Base-by-base conservation (phyloP, 2,113 vertebrate species). In the Vireo altiloquus region DNA sequence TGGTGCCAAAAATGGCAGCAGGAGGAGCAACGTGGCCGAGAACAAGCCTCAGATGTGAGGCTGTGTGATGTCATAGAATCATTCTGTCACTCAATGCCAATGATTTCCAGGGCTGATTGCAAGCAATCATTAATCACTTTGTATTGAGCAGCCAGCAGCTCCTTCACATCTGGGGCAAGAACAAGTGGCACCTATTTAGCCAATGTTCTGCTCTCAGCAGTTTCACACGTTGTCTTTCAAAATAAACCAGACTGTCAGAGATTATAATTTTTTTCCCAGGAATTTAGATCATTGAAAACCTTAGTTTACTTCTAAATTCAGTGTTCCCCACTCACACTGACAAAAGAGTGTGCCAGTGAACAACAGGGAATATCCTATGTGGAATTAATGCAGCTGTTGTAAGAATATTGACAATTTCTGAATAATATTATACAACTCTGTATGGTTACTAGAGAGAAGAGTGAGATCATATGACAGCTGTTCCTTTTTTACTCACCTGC, bases 91-190 rank as follows among this genome's bases (percentile, higher is more conserved):
- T 97, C 95, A 96, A 96, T 94, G 92, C 85, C 90, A 50, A 68
- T 95, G 92, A 97, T 97, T 96, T 95, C 82, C 66, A 84, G 89
- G 93, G 80, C 94, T 96, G 95, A 97, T 97, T 97, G 95, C 92
- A 86, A 53, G 93, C 93, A 96, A 93, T 96, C 93, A 13, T 94
- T 97, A 97, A 97, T 97, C 95, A 96, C 88, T 93, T 75, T 64
- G 93, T 60, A 97, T 97, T 96, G 95, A 97, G 31, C 57, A 49
- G 64, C 60, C 28, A 61, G 72, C 92, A 95, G 92, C 93, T 96
- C 86, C 69, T 27, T 94, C 92, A 52, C 94, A 96, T 94, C 94
- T 96, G 92, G 93, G 93, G 44, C 90, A 92, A 64, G 90, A 57
- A 92, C 94, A 95, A 96, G 96, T 92, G 94, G 92, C 72, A 94